These are phyloP conservation scores for Gobio occitaniae DNA, from an alignment of 2,797 vertebrate species.

Conservation along the genomic window DNA sequence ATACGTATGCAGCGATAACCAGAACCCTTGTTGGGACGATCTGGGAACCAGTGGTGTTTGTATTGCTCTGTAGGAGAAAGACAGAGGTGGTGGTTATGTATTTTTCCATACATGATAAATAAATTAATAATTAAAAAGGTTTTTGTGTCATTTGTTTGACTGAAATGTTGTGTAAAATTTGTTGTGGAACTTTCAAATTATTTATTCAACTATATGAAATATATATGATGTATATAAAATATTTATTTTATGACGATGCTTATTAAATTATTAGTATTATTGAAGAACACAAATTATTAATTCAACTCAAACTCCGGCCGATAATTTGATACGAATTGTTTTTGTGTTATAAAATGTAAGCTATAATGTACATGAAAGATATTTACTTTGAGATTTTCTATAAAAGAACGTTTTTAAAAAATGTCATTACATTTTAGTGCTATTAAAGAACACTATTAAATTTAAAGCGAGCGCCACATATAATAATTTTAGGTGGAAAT, in stretches of 20 bases:
- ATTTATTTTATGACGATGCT: background rate
- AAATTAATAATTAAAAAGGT: background rate
- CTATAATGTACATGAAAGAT: background rate
- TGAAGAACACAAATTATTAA: background rate
- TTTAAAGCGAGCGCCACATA: background rate
- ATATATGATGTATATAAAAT: background rate
- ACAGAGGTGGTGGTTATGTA: background rate
- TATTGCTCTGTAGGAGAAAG: slow-evolving; percentile 87
- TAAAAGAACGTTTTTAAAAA: background rate
- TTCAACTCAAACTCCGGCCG: background rate
- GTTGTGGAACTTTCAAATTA: background rate
- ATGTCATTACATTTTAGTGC: background rate
- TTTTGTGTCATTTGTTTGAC: background rate
- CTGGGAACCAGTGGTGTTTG: slow-evolving; percentile 98
- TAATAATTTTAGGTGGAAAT: background rate
- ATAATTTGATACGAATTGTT: background rate
- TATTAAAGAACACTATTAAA: background rate
- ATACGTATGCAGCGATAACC: slow-evolving; percentile 97
- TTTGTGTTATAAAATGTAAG: background rate
- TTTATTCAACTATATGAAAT: background rate
- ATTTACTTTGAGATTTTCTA: too few relatives aligned
- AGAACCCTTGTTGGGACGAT: slow-evolving; percentile 92
- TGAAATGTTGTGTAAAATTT: background rate
- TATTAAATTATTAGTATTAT: background rate
- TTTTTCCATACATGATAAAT: background rate